Conservation (phyloP, 2,888 invertebrate species). For the Apantesis nais region DNA sequence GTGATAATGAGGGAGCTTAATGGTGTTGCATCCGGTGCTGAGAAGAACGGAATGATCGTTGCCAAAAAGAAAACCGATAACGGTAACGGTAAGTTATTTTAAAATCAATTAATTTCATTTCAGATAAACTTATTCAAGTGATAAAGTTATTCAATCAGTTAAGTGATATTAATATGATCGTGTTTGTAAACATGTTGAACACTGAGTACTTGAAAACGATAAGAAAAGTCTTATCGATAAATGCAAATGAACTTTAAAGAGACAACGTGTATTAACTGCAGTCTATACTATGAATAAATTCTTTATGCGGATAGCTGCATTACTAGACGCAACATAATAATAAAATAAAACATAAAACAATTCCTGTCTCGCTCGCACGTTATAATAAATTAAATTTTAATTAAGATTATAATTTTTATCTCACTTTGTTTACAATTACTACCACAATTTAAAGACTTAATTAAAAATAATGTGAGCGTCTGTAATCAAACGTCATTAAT, state of each 20-base stretch:
- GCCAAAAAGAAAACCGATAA: conserved; percentile 72
- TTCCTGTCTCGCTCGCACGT: background rate
- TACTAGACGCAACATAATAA: background rate
- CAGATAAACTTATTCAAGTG: conserved; percentile 5
- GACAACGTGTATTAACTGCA: background rate
- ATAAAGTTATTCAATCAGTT: background rate
- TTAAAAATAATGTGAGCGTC: background rate
- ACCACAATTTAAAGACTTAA: background rate
- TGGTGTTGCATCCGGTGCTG: conserved; percentile 64
- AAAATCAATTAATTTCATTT: background rate
- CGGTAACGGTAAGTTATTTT: conserved; percentile 63
- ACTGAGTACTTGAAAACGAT: background rate
- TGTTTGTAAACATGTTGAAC: background rate
- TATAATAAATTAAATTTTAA: background rate
- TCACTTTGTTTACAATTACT: background rate
- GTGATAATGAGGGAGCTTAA: conserved; percentile 76
- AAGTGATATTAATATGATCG: background rate
- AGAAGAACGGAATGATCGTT: conserved; percentile 68
- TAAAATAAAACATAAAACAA: background rate
- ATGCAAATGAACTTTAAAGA: background rate
- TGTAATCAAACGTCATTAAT: background rate
- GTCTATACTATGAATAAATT: background rate
- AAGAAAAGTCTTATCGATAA: background rate
- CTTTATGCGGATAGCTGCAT: background rate
- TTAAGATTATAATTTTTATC: background rate